Evolutionary conservation across 2,113 vertebrate species (phyloP), one percentile per base, ranked within the genome.

Genomic region (Lycocorax pyrrhopterus): DNA sequence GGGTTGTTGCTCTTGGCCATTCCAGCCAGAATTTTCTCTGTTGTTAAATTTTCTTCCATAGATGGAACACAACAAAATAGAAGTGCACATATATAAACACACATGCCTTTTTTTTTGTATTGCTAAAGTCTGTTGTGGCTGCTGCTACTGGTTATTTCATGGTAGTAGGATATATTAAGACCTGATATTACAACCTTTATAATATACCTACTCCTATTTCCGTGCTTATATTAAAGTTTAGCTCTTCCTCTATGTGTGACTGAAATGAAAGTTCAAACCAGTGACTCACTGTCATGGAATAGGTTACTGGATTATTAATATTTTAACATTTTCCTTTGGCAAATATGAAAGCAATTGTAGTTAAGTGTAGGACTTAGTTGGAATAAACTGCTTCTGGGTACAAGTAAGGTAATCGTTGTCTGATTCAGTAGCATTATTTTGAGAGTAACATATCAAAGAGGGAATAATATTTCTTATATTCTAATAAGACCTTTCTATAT

Each of bases 281-380:
- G 91, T 95, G 95, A 97, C 85, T 98, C 81, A 96, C 75, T 97
- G 92, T 83, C 96, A 92, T 84, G 30, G 93, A 97, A 97, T 96
- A 98, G 96, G 96, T 97, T 97, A 97, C 96, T 94, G 72, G 87
- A 68, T 97, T 97, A 97, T 98, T 98, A 98, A 97, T 97, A 97
- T 97, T 98, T 97, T 97, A 97, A 94, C 91, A 89, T 97, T 98
- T 97, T 96, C 95, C 92, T 95, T 93, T 93, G 90, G 92, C 94
- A 98, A 98, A 97, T 97, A 96, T 91, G 91, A 94, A 97, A 96
- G 94, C 58, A 93, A 88, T 91, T 96, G 81, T 75, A 72, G 69
- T 90, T 94, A 97, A 96, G 52, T 77, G 91, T 74, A 95, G 86
- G 44, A 81, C 32, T 89, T n/a, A 18, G 15, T 47, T 94, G 59